Evolutionary conservation across 92 coral and sea anemone species (phyloP), one percentile per base, ranked within the genome.

Genomic region (Paramuricea clavata): DNA sequence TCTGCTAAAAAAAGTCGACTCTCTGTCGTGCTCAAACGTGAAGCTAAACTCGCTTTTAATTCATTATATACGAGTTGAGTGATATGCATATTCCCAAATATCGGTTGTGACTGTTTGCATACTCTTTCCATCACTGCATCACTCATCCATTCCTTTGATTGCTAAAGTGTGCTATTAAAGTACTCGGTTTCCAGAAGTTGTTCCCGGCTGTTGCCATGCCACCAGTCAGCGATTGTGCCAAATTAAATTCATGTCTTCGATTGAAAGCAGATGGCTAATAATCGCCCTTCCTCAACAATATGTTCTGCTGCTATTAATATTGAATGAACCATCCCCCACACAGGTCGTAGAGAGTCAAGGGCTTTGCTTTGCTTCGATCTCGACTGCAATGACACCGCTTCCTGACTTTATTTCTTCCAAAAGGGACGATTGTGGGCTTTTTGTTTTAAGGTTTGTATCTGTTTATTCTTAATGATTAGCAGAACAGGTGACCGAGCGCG

Each of bases 201-300:
- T 26, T 1, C 59, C 0, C 2, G 13, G 27, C 7, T 12, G 81
- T 44, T 44, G 60, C 64, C 60, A 74, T 44, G 57, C 31, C 10
- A 49, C 44, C 60, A 5, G 61, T 44, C 0, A n/a, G 33, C 44
- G 19, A 74, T n/a, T 16, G 56, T 39, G 78, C 72, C 35, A 65
- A 65, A 65, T 65, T 65, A 43, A 43, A 43, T 44, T 49, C 59
- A 43, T 74, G 61, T 74, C 10, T 74, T 52, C 33, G 22, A 74
- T 74, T 74, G 61, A 44, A 74, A n/a, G 81, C 81, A 74, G 81
- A 44, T 74, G 81, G 81, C 59, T 74, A 25, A 52, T 74, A 74
- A 74, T 74, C 44, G 81, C 64, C 5, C 81, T 74, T 44, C 81
- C 62, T 44, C 30, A 13, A 44, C 30, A 44, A 52, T 44, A 21